These are phyloP conservation scores for Calypte anna DNA, from an alignment of 2,113 vertebrate species.

Conservation along the genomic window DNA sequence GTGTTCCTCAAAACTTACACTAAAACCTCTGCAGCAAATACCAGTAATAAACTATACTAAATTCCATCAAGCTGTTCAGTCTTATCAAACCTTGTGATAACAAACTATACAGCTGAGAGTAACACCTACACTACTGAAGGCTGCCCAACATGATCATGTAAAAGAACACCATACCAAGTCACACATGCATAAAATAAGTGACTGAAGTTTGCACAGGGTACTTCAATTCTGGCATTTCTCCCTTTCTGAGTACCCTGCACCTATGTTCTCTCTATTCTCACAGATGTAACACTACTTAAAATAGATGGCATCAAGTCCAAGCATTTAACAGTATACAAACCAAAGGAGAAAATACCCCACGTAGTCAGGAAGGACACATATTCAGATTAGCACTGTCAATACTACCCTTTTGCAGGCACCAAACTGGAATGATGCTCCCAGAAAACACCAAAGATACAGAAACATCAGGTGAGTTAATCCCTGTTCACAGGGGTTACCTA, in stretches of 20 bases:
- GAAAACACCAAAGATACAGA: background rate
- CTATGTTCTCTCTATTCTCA: background rate
- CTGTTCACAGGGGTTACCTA: background rate
- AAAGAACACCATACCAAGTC: background rate
- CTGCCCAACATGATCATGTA: too few relatives aligned
- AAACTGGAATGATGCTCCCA: background rate
- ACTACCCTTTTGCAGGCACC: background rate
- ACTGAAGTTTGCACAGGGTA: background rate
- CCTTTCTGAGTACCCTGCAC: background rate
- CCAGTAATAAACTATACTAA: background rate
- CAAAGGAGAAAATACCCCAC: background rate
- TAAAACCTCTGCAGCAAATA: background rate
- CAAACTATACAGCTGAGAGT: background rate
- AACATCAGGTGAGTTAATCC: background rate
- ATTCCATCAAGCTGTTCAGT: background rate
- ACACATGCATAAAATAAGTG: rapidly evolving
- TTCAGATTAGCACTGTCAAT: background rate
- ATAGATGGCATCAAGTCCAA: background rate
- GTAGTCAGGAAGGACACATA: background rate
- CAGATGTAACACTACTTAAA: background rate
- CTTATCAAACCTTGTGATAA: background rate
- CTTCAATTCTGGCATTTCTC: background rate
- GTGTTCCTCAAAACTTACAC: background rate
- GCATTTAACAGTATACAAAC: background rate
- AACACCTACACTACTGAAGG: background rate